Conservation (phyloP, 2,797 vertebrate species). For the Helicolenus hilgendorfi region DNA sequence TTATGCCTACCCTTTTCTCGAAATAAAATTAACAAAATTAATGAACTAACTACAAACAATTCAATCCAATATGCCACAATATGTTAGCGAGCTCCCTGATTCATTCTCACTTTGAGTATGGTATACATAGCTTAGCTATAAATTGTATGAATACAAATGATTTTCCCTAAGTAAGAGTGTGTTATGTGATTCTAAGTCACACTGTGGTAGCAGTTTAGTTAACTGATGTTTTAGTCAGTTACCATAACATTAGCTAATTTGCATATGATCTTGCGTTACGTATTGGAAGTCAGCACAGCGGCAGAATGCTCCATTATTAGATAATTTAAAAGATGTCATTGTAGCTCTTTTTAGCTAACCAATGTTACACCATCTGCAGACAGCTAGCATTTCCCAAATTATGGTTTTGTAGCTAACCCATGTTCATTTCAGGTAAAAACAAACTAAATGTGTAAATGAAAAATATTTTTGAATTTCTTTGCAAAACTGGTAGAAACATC, state of each 20-base stretch:
- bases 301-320: background rate
- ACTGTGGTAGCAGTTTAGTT: background rate
- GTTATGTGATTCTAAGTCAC: no score
- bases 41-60: background rate
- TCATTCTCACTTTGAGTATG: background rate
- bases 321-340: background rate
- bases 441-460: background rate
- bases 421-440: background rate
- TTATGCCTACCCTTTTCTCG: background rate
- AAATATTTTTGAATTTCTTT: background rate
- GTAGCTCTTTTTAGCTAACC: background rate
- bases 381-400: background rate
- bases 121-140: background rate
- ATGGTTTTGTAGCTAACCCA: background rate
- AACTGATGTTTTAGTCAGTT: background rate
- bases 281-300: background rate
- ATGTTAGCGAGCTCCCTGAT: background rate
- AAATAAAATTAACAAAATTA: background rate
- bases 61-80: background rate
- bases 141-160: background rate
- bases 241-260: background rate
- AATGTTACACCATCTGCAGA: background rate
- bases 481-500: background rate
- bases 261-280: background rate
- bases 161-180: accelerated